phyloP scores from a whole-genome alignment of 2,797 vertebrate genomes.

The Acanthiza pusilla region DNA sequence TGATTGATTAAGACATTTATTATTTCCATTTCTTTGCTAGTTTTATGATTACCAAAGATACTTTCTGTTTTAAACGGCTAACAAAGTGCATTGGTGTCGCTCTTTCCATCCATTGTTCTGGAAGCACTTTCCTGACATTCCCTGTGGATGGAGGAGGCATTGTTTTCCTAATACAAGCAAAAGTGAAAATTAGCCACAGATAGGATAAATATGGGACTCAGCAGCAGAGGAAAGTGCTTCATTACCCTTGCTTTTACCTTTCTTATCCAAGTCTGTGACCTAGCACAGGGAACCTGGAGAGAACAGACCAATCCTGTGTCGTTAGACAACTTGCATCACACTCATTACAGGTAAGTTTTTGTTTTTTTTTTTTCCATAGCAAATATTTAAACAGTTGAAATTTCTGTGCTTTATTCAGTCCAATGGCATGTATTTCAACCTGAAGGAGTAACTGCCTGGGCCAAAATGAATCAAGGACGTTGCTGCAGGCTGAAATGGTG shows the following conservation, averaged over 20 bases:
- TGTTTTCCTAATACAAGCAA: not conserved
- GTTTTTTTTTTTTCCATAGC: not conserved
- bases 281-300: not conserved
- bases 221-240: not conserved
- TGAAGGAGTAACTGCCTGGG: not conserved
- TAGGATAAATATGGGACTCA: not conserved
- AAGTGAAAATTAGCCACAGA: not conserved
- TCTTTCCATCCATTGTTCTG: not conserved
- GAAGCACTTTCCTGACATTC: not conserved
- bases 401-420: not conserved
- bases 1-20: not conserved
- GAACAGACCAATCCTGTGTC: not conserved
- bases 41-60: not conserved
- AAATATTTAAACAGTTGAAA: not conserved
- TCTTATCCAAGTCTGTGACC: not conserved
- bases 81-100: not conserved
- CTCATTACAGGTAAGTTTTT: not conserved
- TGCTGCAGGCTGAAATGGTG: not conserved
- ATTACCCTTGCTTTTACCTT: not conserved
- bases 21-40: slow-evolving; percentile 8
- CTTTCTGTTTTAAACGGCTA: not conserved
- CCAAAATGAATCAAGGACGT: not conserved
- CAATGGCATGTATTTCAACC: not conserved
- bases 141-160: rapidly evolving
- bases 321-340: not conserved